Conservation (phyloP, 2,888 invertebrate species). For the Troides helena region DNA sequence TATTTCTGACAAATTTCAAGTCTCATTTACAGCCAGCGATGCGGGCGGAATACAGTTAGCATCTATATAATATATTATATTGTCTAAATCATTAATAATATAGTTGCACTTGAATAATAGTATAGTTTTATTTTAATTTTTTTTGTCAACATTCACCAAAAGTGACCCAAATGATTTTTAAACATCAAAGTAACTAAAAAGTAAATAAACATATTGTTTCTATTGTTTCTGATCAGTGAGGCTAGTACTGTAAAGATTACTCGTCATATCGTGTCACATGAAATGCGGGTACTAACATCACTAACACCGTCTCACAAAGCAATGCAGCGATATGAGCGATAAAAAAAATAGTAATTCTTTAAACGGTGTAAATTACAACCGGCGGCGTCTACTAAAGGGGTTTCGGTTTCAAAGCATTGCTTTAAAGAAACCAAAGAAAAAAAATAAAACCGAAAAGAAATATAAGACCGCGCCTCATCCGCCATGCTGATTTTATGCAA, state of each 20-base stretch:
- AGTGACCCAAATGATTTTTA: not conserved
- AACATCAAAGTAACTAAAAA: not conserved
- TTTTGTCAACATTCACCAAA: too few species aligned
- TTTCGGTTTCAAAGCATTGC: constrained; percentile 68
- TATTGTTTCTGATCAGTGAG: not conserved
- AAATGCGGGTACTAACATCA: constrained; percentile 8
- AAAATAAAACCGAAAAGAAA: constrained; percentile 52
- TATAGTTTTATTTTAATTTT: too few species aligned
- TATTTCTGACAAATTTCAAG: too few species aligned
- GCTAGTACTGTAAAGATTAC: not conserved
- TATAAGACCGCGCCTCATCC: constrained; percentile 59
- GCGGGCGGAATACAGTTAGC: too few species aligned
- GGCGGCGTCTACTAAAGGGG: constrained; percentile 59
- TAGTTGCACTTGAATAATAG: too few species aligned
- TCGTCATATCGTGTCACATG: not conserved
- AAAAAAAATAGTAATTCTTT: constrained; percentile 51
- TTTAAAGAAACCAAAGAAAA: constrained; percentile 55
- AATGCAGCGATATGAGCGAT: constrained; percentile 40
- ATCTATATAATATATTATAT: too few species aligned
- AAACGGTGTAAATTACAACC: constrained; percentile 69
- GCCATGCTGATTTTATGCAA: constrained; percentile 71
- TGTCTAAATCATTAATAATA: too few species aligned
- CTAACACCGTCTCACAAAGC: constrained; percentile 11
- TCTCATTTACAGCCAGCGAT: too few species aligned
- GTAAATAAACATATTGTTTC: not conserved